Conservation (phyloP, 2,113 vertebrate species). For the Osmerus eperlanus region DNA sequence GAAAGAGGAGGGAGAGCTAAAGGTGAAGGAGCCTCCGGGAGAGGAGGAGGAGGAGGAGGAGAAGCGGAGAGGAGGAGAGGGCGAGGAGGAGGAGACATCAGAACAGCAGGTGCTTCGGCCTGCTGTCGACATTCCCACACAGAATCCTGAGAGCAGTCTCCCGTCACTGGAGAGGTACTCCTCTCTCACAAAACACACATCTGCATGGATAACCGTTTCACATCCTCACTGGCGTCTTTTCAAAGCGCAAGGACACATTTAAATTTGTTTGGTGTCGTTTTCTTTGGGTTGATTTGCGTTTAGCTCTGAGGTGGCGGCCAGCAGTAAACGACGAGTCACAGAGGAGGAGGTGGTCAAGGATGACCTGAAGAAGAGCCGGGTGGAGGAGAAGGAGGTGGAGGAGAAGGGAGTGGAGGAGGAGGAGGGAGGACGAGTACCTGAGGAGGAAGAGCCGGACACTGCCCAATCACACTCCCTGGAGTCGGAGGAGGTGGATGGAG, state of each 20-base stretch:
- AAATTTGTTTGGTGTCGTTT: not conserved
- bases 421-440: conserved; percentile 16
- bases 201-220: not conserved
- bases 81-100: conserved; percentile 8
- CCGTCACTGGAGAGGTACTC: conserved; percentile 52
- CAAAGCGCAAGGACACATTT: not conserved
- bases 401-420: conserved; percentile 15
- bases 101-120: conserved; percentile 1
- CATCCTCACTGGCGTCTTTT: not conserved
- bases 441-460: not conserved
- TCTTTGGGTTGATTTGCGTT: not conserved
- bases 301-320: conserved; percentile 57
- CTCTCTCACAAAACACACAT: not conserved
- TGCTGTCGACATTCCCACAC: conserved; percentile 12
- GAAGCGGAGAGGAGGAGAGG: conserved; percentile 26
- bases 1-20: conserved; percentile 11
- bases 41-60: conserved; percentile 16
- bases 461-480: not conserved
- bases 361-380: conserved; percentile 71
- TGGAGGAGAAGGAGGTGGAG: conserved; percentile 33
- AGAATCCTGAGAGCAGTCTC: conserved; percentile 18
- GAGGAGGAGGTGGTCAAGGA: conserved; percentile 66
- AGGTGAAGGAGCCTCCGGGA: conserved; percentile 16
- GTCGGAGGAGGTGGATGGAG: conserved; percentile 6
- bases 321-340: conserved; percentile 63